phyloP scores from a whole-genome alignment of 2,113 vertebrate species.

The Hymenochirus boettgeri region DNA sequence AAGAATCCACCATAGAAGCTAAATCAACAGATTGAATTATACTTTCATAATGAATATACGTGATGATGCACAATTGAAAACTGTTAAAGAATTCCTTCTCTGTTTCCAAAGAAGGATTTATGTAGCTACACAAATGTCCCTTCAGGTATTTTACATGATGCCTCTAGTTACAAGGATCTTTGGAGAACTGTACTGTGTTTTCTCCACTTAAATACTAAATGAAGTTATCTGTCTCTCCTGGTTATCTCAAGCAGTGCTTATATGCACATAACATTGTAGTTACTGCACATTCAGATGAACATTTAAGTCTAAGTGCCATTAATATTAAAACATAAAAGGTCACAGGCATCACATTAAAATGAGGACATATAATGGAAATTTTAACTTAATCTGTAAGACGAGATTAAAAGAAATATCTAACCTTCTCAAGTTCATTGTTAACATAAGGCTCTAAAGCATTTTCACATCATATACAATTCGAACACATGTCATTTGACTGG shows the following conservation, averaged over 20 bases:
- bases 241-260: conserved; percentile 38
- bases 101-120: conserved; percentile 50
- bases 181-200: conserved; percentile 44
- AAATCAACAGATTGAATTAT: conserved; percentile 85
- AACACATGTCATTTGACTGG: conserved; percentile 37
- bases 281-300: conserved; percentile 35
- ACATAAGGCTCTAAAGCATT: conserved; percentile 21
- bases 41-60: conserved; percentile 55
- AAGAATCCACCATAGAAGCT: conserved; percentile 64
- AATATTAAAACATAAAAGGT: conserved; percentile 41
- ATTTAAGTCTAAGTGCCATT: conserved; percentile 42
- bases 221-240: conserved; percentile 41
- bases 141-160: conserved; percentile 48
- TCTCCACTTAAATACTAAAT: conserved; percentile 42
- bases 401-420: conserved; percentile 38
- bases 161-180: conserved; percentile 41
- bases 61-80: conserved; percentile 58
- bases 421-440: conserved; percentile 41
- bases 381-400: conserved; percentile 39
- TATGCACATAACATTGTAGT: conserved; percentile 32
- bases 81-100: conserved; percentile 50
- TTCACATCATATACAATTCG: conserved; percentile 35
- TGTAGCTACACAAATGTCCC: conserved; percentile 43
- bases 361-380: conserved; percentile 31
- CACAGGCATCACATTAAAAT: conserved; percentile 26